These are phyloP conservation scores for Venusia cambrica DNA, from an alignment of 2,888 invertebrate species.

Conservation along the genomic window DNA sequence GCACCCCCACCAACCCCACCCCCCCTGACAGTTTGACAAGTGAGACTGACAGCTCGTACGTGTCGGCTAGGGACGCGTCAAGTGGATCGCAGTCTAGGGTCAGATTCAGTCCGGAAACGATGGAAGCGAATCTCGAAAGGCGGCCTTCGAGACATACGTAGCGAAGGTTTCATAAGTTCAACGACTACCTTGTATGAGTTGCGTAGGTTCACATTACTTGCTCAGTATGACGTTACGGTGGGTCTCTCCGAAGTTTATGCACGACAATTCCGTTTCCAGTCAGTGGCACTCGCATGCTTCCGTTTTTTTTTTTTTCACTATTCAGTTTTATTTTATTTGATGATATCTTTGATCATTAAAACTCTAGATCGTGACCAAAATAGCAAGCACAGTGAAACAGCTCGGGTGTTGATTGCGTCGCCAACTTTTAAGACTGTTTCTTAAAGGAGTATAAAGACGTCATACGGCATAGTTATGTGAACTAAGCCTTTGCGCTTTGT, in stretches of 20 bases:
- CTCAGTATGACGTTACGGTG: no score
- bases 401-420: no score
- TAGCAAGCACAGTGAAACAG: no score
- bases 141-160: conserved; percentile 64
- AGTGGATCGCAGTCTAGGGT: conserved; percentile 87
- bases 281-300: no score
- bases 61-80: conserved; percentile 90
- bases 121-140: conserved; percentile 75
- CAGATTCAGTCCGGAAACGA: conserved; percentile 88
- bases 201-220: conserved; percentile 3
- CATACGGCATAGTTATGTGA: conserved; percentile 3
- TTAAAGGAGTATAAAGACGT: no score
- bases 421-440: no score
- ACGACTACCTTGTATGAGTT: conserved; percentile 72
- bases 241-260: no score
- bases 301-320: conserved; percentile 4
- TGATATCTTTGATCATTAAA: no score
- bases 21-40: conserved; percentile 92
- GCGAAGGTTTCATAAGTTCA: conserved; percentile 74
- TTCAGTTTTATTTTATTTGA: no score
- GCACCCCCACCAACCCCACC: conserved; percentile 91
- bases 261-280: no score
- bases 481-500: conserved; percentile 27
- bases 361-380: no score
- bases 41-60: conserved; percentile 92